phyloP scores from a whole-genome alignment of 2,797 vertebrate species.

The Menidia menidia region DNA sequence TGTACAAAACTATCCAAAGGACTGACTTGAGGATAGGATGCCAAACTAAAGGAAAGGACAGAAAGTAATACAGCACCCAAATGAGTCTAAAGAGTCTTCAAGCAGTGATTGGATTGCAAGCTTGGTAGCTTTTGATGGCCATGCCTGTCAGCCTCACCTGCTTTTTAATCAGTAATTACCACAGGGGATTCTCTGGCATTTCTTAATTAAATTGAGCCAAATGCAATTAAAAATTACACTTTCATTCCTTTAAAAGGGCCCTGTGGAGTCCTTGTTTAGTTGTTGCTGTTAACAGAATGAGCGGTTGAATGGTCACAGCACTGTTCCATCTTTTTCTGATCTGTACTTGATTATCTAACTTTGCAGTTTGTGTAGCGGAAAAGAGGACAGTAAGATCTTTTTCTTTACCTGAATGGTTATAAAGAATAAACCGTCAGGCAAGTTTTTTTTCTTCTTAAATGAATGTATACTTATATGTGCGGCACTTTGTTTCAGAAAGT shows the following conservation, averaged over 20 bases:
- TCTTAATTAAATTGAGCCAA: conserved; percentile 83
- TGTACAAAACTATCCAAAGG: conserved; percentile 49
- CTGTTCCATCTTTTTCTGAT: conserved; percentile 62
- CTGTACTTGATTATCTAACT: conserved; percentile 67
- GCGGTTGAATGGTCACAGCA: conserved; percentile 65
- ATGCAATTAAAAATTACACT: conserved; percentile 82
- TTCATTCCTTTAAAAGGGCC: conserved; percentile 76
- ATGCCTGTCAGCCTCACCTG: conserved; percentile 78
- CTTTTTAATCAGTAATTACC: conserved; percentile 83
- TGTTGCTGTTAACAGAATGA: conserved; percentile 73
- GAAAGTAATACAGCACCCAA: conserved; percentile 76
- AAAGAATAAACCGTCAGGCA: neutral
- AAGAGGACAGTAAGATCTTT: neutral
- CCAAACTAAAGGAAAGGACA: conserved; percentile 67
- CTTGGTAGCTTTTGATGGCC: conserved; percentile 80
- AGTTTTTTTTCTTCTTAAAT: neutral
- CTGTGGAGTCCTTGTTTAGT: conserved; percentile 74
- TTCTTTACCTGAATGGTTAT: conserved; percentile 30
- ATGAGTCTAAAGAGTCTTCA: conserved; percentile 80
- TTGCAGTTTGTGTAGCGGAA: conserved; percentile 53
- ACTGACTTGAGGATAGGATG: conserved; percentile 57
- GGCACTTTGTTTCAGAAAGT: conserved; percentile 13
- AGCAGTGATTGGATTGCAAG: conserved; percentile 81
- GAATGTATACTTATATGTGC: conserved; percentile 25
- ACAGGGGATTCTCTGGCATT: conserved; percentile 78